Base-by-base conservation (phyloP, 2,797 vertebrate genomes). In the Neostethus bicornis region DNA sequence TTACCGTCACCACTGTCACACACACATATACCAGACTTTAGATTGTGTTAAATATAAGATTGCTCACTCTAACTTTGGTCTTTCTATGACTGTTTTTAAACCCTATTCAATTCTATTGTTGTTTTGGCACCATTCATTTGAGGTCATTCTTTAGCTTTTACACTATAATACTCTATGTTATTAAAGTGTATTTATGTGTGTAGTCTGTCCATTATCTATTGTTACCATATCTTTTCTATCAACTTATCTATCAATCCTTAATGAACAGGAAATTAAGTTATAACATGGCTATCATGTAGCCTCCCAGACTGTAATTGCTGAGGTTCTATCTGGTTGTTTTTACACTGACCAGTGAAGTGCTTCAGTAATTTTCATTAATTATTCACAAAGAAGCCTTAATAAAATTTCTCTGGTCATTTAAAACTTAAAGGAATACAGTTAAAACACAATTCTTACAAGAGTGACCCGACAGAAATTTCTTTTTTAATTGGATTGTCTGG, bases 301-400 rank as follows among this genome's bases (percentile, higher is more conserved):
- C 79, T 88, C 84, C 91, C 92, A 70, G 89, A 80, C 70, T 66
- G 81, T 94, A 93, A 94, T 93, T 93, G 87, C 87, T 73, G 72
- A 87, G 86, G 93, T 92, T 91, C 72, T 90, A 80, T 92, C 84
- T 80, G 67, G 60, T 73, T 77, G 47, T 74, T 75, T 90, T 90
- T 90, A 84, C 80, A 83, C 83, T 92, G 81, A 89, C 88, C 90
- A 91, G 82, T 87, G 69, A 83, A 88, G 86, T 77, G 85, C 83
- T 86, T 46, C 67, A 56, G 81, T 92, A 86, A 89, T 92, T 92
- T 92, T 88, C 84, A 92, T 93, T 92, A 92, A 93, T 93, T 90
- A 91, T 86, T 83, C 81, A 89, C 86, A 93, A 89, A 90, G 83
- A 75, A 70, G 37, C 77, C 81, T 75, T 91, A 91, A 93, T 94